Evolutionary conservation across 2,113 vertebrate species (phyloP), one percentile per base, ranked within the genome.

Genomic region (Ploceus nigricollis): DNA sequence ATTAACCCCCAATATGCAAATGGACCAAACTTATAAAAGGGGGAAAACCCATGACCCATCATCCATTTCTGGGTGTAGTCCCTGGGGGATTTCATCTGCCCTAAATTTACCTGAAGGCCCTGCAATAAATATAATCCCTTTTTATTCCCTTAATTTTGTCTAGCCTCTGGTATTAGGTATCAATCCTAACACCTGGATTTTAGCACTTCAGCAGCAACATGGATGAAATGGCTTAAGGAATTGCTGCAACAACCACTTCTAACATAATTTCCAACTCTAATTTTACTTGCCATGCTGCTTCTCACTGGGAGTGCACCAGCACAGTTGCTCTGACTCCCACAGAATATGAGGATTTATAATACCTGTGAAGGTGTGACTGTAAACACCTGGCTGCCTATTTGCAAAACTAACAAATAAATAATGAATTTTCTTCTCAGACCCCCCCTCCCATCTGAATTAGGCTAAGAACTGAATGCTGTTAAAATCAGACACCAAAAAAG

Each of bases 271-370:
- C 28, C 39, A 39, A 11, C 28, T 19, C 28, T 45, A 2, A 39
- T 39, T 69, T 33, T 33, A 7, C 7, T 35, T 6, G 0, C 18
- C 25, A 2, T 0, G 1, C 61, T 9, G 14, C 63, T 37, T 23
- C 61, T 54, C 82, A 3, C 35, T 10, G 33, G 44, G n/a, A 51
- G 31, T 7, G 25, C 21, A 16, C 19, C 76, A 68, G 48, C 47
- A 24, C n/a, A 2, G 20, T 0, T 25, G 50, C 33, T 24, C 21
- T 30, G 35, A 15, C 15, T 90, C 40, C 76, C 60, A 25, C 10
- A 6, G 25, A 35, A 13, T 6, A 13, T 14, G 21, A 61, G n/a
- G 11, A 42, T 77, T 88, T 65, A 10, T 33, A 22, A 10, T 20
- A 10, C 17, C 2, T 10, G 3, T 2, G 16, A 61, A 37, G 42